Base-by-base conservation (phyloP, 1,140 invertebrate genomes). In the Bombus sibiricus region DNA sequence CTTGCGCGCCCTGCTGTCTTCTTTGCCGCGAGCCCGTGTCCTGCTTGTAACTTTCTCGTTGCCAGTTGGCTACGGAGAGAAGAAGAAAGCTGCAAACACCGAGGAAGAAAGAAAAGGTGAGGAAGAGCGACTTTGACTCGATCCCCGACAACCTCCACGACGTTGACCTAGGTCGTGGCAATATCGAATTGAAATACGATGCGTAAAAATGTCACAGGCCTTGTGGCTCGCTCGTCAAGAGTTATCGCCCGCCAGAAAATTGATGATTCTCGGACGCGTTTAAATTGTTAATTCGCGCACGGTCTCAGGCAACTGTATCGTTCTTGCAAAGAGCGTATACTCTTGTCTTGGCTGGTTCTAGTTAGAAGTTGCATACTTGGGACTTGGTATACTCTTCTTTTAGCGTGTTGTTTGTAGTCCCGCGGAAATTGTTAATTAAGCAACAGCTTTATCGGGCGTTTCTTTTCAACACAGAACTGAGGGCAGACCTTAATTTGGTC, bases 11-110 rank as follows among this genome's bases (percentile, higher is more conserved):
- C 86, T 74, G 57, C 73, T 66, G 73, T 69, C 53, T 3, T 71
- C n/a, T 53, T 43, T 79, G 77, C 47, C 81, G 85, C 64, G 62
- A 87, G 28, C 59, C 62, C 75, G 77, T 78, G 75, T 81, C 59
- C 76, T 85, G 85, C 74, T 78, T 83, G 82, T 89, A 90, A 89
- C 87, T 89, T 90, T 89, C 89, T 89, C 88, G 89, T 86, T 75
- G 89, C 32, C 85, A 75, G 81, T 69, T 66, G 78, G 41, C 39
- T 71, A 22, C n/a, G 32, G 59, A 47, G 59, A 25, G 69, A n/a
- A 64, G 22, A 62, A 57, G 62, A 25, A 6, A 43, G 64, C 18
- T 22, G 47, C 18, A 15, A 18, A 47, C 47, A 18, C 15, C 32
- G 64, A 34, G 0, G 9, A 2, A 41, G 32, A 13, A 18, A 13